phyloP scores from a whole-genome alignment of 2,888 invertebrate genomes.

The Hirtodrosophila cameraria region DNA sequence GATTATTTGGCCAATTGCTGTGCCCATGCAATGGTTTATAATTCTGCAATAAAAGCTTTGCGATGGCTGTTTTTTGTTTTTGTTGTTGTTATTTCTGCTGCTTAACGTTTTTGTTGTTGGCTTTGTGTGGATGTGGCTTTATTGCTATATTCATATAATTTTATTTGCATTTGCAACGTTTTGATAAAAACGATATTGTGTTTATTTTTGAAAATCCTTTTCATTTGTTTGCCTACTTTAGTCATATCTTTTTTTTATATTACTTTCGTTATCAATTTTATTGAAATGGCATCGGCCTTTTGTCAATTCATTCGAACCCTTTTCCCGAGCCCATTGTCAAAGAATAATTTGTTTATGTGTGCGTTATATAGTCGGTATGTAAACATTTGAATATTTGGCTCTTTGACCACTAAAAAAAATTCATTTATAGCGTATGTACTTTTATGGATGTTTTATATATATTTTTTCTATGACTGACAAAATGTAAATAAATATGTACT shows the following conservation, averaged over 20 bases:
- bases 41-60: constrained; percentile 49
- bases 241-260: constrained; percentile 6
- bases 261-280: constrained; percentile 44
- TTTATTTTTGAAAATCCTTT: constrained; percentile 51
- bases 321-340: not conserved
- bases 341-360: constrained; percentile 4
- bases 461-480: not conserved
- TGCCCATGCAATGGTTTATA: constrained; percentile 39
- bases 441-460: no score
- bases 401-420: constrained; percentile 11
- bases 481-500: no score
- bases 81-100: constrained; percentile 7
- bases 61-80: constrained; percentile 9
- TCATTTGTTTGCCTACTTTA: constrained; percentile 46
- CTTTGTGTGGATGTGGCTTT: constrained; percentile 50
- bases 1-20: constrained; percentile 38
- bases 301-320: constrained; percentile 7
- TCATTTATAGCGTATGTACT: no score
- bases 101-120: no score
- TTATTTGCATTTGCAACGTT: constrained; percentile 61
- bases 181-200: constrained; percentile 53
- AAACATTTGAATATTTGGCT: constrained; percentile 38
- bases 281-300: constrained; percentile 37
- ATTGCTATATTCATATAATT: constrained; percentile 61
- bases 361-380: constrained; percentile 22